Evolutionary conservation across 2,888 invertebrate species (phyloP).

Genomic region (Epistrophe eligans): DNA sequence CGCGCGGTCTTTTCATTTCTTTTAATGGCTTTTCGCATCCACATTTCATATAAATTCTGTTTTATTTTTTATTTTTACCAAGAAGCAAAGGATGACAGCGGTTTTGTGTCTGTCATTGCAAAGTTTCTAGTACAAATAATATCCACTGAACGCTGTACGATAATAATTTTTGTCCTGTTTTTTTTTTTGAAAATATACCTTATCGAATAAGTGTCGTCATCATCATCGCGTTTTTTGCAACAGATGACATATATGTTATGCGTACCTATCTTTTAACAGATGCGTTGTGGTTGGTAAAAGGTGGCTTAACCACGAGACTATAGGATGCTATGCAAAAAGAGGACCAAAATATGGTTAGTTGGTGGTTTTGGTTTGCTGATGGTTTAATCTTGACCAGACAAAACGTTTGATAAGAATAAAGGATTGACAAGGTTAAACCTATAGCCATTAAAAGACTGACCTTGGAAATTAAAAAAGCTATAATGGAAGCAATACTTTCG

Average conservation of each 20-base stretch:
- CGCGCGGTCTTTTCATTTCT: constrained; percentile 57
- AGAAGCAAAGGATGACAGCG: constrained; percentile 30
- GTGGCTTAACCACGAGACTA: constrained; percentile 8
- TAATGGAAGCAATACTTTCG: not conserved
- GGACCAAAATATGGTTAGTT: not conserved
- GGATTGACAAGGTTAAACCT: not conserved
- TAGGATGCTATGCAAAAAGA: not conserved
- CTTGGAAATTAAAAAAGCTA: not conserved
- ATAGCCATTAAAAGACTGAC: not conserved
- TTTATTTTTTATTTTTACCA: not conserved
- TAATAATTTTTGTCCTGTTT: constrained; percentile 39
- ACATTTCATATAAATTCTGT: constrained; percentile 61
- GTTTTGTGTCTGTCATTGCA: constrained; percentile 29
- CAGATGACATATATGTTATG: constrained; percentile 56
- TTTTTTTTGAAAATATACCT: constrained; percentile 35
- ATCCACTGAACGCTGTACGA: constrained; percentile 10
- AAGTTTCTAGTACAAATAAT: constrained; percentile 37
- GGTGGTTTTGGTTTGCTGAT: constrained; percentile 26
- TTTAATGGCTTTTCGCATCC: constrained; percentile 66
- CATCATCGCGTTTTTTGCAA: constrained; percentile 35
- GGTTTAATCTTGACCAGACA: constrained; percentile 39
- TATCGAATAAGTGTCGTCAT: constrained; percentile 41
- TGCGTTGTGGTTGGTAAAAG: constrained; percentile 12
- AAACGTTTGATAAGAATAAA: constrained; percentile 49
- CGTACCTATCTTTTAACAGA: not conserved